Conservation (phyloP, 2,888 invertebrate genomes). For the Thera obeliscata region DNA sequence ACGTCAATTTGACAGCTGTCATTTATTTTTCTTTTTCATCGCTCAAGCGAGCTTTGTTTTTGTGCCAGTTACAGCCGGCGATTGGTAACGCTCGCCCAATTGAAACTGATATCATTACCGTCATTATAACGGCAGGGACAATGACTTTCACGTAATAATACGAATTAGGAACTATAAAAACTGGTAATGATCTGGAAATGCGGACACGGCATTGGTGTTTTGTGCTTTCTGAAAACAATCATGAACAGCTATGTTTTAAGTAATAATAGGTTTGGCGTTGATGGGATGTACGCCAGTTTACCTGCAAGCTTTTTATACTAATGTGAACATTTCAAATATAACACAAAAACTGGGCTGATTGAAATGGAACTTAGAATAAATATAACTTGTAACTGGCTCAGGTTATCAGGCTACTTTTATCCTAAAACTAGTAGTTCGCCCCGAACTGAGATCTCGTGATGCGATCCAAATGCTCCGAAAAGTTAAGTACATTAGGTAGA, state of each 20-base stretch:
- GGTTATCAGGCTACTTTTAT: too few species aligned
- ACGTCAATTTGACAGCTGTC: conserved; percentile 43
- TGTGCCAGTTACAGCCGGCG: conserved; percentile 23
- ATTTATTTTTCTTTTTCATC: conserved; percentile 30
- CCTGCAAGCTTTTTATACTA: neutral
- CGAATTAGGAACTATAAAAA: conserved; percentile 42
- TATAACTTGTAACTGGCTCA: too few species aligned
- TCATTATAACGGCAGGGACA: conserved; percentile 48
- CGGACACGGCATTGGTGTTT: conserved; percentile 29
- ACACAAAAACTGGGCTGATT: too few species aligned
- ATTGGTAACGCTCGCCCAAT: conserved; percentile 53
- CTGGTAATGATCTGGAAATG: conserved; percentile 41
- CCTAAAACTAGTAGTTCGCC: too few species aligned
- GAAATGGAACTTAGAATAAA: too few species aligned
- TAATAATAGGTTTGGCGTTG: neutral
- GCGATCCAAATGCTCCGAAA: too few species aligned
- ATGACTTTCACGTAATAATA: conserved; percentile 46
- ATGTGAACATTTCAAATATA: too few species aligned
- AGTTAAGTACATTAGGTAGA: too few species aligned
- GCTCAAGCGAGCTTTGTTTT: conserved; percentile 22
- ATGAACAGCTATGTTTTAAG: neutral
- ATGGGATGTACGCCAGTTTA: neutral
- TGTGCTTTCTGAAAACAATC: conserved; percentile 3
- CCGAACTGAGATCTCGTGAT: too few species aligned
- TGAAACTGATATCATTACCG: conserved; percentile 62